Base-by-base conservation (phyloP, 2,888 invertebrate genomes). In the Limnephilus auricula region DNA sequence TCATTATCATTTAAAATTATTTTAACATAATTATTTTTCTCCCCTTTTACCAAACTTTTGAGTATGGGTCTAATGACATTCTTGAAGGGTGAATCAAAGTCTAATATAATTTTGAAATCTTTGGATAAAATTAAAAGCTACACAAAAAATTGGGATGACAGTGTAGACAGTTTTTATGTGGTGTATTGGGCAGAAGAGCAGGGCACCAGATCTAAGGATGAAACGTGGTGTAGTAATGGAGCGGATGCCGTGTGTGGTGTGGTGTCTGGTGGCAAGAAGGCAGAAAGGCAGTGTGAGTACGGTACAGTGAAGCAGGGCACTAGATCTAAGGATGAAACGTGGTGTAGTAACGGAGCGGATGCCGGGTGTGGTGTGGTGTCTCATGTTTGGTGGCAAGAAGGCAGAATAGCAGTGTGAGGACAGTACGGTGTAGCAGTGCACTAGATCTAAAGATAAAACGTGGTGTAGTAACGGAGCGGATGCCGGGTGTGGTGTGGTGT, bases 211-310 rank as follows among this genome's bases (percentile, higher is more conserved):
- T 0, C 13, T 40, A 6, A 6, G 12, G 40, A 1, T 34, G 93
- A 93, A 93, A 92, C 89, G 93, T 92, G 89, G 92, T 93, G 91
- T 91, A 92, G 92, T 92, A 93, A 93, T 90, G 91, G 90, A 92
- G 90, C 93, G 92, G 83, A 92, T 93, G 92, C 93, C 93, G 85
- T 90, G 89, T 92, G 87, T 91, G 90, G 90, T 90, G 91, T 89
- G 91, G 92, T 91, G 90, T 91, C 90, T 92, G 90, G 92, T 90
- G 93, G 94, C 95, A 95, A 95, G 92, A 89, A 89, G 90, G 91
- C 92, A 90, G 85, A 30, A 32, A 80, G 31, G 2, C 30, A 80
- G 31, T 80, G 31, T 31, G 80, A 25, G 2, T 31, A 0, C 18
- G 5, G 31, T 15, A 65, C 25, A 65, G 50, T 5, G 3, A 10